Evolutionary conservation across 2,797 vertebrate genomes (phyloP).

Genomic region (Apodemus agrarius): DNA sequence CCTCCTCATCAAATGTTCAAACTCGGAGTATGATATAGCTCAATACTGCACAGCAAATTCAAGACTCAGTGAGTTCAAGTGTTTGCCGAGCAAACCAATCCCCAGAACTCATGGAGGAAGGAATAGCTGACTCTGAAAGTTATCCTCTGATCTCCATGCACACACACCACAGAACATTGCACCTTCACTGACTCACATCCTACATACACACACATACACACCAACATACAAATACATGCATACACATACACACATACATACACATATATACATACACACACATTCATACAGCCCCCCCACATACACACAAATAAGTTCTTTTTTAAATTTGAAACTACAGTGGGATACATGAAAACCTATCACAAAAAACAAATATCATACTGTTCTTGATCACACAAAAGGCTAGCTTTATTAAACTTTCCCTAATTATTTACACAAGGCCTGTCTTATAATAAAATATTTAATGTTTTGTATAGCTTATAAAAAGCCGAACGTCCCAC

Average conservation of each 20-base stretch:
- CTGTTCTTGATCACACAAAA: not conserved
- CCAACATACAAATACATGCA: not conserved
- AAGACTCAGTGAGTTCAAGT: not conserved
- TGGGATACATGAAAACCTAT: not conserved
- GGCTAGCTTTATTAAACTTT: not conserved
- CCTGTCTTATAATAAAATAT: not conserved
- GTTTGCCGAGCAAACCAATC: not conserved
- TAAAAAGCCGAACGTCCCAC: not conserved
- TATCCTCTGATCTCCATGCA: not conserved
- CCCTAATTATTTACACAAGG: not conserved
- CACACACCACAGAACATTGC: too few species aligned
- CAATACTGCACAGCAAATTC: too few species aligned
- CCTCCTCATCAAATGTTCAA: not conserved
- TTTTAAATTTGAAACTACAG: not conserved
- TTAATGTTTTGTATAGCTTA: not conserved
- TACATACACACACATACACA: not conserved
- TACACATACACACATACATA: not conserved
- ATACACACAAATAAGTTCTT: not conserved
- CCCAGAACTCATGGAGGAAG: too few species aligned
- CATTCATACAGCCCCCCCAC: not conserved
- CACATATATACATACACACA: not conserved
- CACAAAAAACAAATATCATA: not conserved
- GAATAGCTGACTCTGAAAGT: not conserved
- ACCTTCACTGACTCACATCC: not conserved
- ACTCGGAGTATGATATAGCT: not conserved